Evolutionary conservation across 2,888 invertebrate genomes (phyloP).

Genomic region (Alsophila aescularia): DNA sequence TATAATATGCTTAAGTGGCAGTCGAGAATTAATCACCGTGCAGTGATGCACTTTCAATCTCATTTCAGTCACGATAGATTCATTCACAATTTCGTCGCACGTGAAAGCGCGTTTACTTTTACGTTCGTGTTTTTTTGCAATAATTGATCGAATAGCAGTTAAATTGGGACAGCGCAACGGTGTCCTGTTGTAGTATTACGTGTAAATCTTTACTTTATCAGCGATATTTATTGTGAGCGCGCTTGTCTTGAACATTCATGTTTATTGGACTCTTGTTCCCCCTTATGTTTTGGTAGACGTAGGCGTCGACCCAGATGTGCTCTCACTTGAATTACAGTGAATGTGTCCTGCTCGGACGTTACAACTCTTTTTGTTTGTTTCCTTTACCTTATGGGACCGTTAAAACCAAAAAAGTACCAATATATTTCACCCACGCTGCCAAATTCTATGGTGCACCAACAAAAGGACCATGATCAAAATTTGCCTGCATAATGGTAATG

Average conservation of each 20-base stretch:
- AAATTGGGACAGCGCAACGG: conserved; percentile 61
- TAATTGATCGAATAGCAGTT: conserved; percentile 53
- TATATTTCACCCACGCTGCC: conserved; percentile 68
- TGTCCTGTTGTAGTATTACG: conserved; percentile 58
- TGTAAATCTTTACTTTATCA: conserved; percentile 75
- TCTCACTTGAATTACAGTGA: conserved; percentile 63
- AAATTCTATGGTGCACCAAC: conserved; percentile 68
- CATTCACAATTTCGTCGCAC: conserved; percentile 51
- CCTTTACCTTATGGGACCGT: conserved; percentile 50
- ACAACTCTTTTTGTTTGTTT: conserved; percentile 60
- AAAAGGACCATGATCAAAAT: conserved; percentile 61
- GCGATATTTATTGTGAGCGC: conserved; percentile 75
- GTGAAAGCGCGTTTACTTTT: conserved; percentile 17
- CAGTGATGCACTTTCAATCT: conserved; percentile 78
- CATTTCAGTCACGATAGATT: conserved; percentile 61
- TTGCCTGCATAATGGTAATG: conserved; percentile 63
- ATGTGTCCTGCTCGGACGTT: conserved; percentile 50
- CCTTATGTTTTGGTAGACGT: conserved; percentile 71
- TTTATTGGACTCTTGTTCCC: conserved; percentile 63
- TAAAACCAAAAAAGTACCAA: conserved; percentile 57
- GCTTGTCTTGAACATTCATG: conserved; percentile 70
- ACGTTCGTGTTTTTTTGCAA: conserved; percentile 39
- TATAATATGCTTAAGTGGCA: conserved; percentile 69
- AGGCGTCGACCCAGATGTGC: conserved; percentile 74
- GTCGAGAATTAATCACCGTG: conserved; percentile 71